Percentiles rank a stretch among this genome's conserved stretches.
phyloP scores from a whole-genome alignment of 1,140 invertebrate genomes.

The Calliphora vicina region DNA sequence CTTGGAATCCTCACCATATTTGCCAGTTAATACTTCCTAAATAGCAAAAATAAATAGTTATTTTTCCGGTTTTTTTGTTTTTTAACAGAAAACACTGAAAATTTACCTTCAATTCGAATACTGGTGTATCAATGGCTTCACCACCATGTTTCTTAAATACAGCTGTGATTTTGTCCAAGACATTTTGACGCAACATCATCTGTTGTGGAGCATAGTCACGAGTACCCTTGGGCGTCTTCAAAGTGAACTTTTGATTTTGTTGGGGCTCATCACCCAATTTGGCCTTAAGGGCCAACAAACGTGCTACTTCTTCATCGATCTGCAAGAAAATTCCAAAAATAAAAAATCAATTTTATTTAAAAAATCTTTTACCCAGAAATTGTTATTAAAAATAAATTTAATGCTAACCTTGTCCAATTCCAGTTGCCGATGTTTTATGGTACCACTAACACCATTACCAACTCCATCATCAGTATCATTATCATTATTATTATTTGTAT shows the following conservation, averaged over 20 bases:
- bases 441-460: constrained; percentile 16
- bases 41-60: constrained; percentile 46
- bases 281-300: constrained; percentile 81
- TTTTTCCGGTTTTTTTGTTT: no score
- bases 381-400: constrained; percentile 17
- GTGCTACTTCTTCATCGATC: constrained; percentile 83
- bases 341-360: background rate
- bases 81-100: no score
- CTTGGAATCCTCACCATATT: constrained; percentile 99
- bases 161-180: constrained; percentile 86
- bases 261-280: constrained; percentile 70
- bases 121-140: constrained; percentile 97
- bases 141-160: constrained; percentile 98
- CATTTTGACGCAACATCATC: constrained; percentile 90
- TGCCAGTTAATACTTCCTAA: constrained; percentile 96
- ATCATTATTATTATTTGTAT: constrained; percentile 40
- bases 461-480: constrained; percentile 40
- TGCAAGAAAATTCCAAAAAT: constrained; percentile 60
- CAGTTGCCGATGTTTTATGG: constrained; percentile 27
- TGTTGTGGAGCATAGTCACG: constrained; percentile 93
- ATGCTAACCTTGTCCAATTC: constrained; percentile 61
- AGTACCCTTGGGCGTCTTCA: constrained; percentile 96
- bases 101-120: constrained; percentile 97
- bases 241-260: constrained; percentile 76
- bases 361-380: background rate